Conservation (phyloP, 2,113 vertebrate species). For the Arvicanthis niloticus region DNA sequence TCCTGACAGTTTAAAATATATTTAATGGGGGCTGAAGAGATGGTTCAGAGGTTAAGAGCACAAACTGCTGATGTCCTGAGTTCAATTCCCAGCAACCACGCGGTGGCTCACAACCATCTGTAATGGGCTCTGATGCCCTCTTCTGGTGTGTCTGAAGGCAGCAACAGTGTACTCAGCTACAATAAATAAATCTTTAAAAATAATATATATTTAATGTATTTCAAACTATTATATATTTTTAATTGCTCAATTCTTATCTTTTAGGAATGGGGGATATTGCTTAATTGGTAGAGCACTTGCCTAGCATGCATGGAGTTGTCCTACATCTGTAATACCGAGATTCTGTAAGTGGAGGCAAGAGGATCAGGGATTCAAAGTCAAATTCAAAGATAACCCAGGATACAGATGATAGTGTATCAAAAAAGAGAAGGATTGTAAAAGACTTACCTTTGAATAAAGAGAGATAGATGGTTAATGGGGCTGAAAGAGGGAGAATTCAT, state of each 20-base stretch:
- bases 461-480: not conserved
- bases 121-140: no score
- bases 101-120: no score
- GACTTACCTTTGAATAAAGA: not conserved
- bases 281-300: not conserved
- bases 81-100: no score
- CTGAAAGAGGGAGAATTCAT: not conserved
- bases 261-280: not conserved
- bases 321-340: not conserved
- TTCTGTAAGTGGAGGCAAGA: not conserved
- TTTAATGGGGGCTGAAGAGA: not conserved
- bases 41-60: no score
- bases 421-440: not conserved
- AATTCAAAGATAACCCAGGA: not conserved
- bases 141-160: no score
- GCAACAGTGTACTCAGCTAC: no score
- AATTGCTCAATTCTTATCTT: not conserved
- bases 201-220: not conserved
- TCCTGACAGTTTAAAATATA: not conserved
- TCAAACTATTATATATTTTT: constrained; percentile 14
- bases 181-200: no score
- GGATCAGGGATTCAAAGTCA: not conserved
- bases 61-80: no score
- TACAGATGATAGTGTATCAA: not conserved
- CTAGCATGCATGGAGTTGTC: not conserved